Evolutionary conservation across 2,113 vertebrate genomes (phyloP), one percentile per base, ranked within the genome.

Genomic region (Brachyhypopomus gauderio): DNA sequence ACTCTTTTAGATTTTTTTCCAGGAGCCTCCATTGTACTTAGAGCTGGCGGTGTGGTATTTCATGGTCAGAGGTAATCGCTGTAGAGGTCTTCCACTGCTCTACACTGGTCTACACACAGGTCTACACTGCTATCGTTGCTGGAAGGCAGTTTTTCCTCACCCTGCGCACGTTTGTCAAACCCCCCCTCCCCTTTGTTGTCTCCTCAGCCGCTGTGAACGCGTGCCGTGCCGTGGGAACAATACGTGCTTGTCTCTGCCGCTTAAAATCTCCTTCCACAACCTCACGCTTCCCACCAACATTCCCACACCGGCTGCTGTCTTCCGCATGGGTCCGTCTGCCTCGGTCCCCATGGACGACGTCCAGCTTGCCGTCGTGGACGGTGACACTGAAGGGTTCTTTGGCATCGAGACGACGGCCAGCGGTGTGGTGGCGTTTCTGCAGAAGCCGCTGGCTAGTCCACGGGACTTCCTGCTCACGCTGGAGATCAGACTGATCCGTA

Each of bases 261-360:
- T 97, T 94, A 95, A 96, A 96, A 97, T 98, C 94, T 97, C 96
- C 92, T 94, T 95, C 95, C 97, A 98, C 95, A 93, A 96, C 92
- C 96, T 99, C 93, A 97, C 96, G 92, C 97, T 98, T 92, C 96
- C 97, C 81, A 96, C 94, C 95, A 96, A 96, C 95, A 95, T 97
- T 85, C 96, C 95, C 86, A 93, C 94, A 87, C 95, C 95, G 89
- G 95, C 95, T 90, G 94, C 95, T 89, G 93, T 99, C 90, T 99
- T 99, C 95, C 96, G 96, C 92, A 98, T 99, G 96, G 96, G 98
- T 86, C 96, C 96, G 77, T 95, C 96, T 90, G 95, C 86, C 88
- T 89, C 91, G n/a, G 90, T 93, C 87, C 89, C 93, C 1, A 96
- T 96, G 85, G 97, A 98, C 88, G 93, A 95, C 92, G 92, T 98